Conservation (phyloP, 2,113 vertebrate genomes). For the Callorhinus ursinus region DNA sequence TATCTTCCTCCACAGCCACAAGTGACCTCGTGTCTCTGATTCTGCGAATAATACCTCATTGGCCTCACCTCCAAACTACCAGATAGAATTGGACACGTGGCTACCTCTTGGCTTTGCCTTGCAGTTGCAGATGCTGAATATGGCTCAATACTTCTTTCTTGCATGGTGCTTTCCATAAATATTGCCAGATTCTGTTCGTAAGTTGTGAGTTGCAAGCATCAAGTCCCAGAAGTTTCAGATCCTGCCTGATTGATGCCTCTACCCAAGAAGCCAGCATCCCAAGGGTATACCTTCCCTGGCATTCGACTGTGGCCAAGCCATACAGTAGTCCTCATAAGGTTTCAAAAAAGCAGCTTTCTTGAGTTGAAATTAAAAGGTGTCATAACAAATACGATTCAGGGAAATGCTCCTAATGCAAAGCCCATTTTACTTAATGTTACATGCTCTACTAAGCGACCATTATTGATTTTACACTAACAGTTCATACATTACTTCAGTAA, state of each 20-base stretch:
- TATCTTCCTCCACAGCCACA: no score
- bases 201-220: background rate
- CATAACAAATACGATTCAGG: slow-evolving; percentile 4
- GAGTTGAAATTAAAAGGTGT: slow-evolving; percentile 8
- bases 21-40: background rate
- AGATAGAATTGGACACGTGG: background rate
- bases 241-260: background rate
- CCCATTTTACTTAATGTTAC: slow-evolving; percentile 26
- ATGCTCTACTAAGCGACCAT: slow-evolving; percentile 36
- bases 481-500: slow-evolving; percentile 58
- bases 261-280: background rate
- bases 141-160: background rate
- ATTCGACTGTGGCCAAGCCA: background rate
- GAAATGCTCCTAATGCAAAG: background rate
- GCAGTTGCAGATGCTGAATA: background rate
- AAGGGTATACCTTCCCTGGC: fast-evolving
- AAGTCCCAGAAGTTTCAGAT: background rate
- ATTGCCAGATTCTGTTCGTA: background rate
- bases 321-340: background rate
- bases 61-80: background rate
- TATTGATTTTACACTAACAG: slow-evolving; percentile 68
- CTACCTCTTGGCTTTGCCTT: background rate
- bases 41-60: fast-evolving
- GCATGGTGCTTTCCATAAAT: fast-evolving
- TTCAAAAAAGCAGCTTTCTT: slow-evolving; percentile 40